A percentile compares a stretch with the other conserved stretches of the same genome.
These are phyloP conservation scores for Arenicola marina DNA, from an alignment of 2,888 invertebrate species.

Conservation along the genomic window DNA sequence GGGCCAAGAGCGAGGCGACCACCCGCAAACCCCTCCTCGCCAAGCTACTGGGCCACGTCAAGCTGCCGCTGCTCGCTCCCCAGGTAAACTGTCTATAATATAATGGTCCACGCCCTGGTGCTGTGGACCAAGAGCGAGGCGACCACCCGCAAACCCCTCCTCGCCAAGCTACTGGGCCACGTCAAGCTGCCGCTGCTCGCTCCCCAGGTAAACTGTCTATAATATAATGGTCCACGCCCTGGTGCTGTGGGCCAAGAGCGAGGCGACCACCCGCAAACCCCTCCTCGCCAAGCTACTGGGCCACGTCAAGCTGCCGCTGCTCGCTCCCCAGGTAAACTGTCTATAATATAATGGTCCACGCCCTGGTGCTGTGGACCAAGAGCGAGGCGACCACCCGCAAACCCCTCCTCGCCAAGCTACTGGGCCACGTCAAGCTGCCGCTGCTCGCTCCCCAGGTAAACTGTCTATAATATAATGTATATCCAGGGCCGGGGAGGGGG, in stretches of 20 bases:
- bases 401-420: conserved; percentile 70
- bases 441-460: conserved; percentile 81
- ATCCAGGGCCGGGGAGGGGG: too few relatives aligned
- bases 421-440: conserved; percentile 81
- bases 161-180: conserved; percentile 74
- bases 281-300: conserved; percentile 73
- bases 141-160: conserved; percentile 67
- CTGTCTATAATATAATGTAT: too few relatives aligned
- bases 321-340: conserved; percentile 83
- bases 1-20: conserved; percentile 81
- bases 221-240: conserved; percentile 80
- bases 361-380: conserved; percentile 85
- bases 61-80: conserved; percentile 84
- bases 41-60: conserved; percentile 75
- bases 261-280: conserved; percentile 70
- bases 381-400: conserved; percentile 74
- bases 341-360: conserved; percentile 77
- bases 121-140: conserved; percentile 85
- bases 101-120: conserved; percentile 80
- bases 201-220: conserved; percentile 81
- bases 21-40: conserved; percentile 71
- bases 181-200: conserved; percentile 84
- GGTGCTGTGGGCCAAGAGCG: conserved; percentile 86
- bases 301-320: conserved; percentile 80
- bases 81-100: too few relatives aligned